Evolutionary conservation across 1,140 invertebrate species (phyloP), one percentile per base, ranked within the genome.

Genomic region (Scaptomyza pallida): DNA sequence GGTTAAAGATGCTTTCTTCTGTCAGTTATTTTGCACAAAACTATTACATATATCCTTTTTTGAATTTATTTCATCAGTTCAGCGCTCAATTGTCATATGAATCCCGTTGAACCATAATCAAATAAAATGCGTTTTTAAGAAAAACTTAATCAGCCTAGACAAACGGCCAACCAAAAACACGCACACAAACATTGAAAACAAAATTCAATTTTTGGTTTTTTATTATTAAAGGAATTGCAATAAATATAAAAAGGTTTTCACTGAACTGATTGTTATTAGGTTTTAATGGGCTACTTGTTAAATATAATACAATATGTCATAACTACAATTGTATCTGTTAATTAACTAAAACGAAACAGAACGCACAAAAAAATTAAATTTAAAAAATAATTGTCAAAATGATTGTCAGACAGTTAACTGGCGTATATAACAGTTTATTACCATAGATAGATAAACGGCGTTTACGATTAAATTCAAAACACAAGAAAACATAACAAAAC

Each of bases 281-380:
- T 33, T 47, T 60, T 54, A 50, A 59, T 65, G 47, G 52, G 33
- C 54, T 52, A 62, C 69, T 72, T 65, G 47, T 72, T 51, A 52
- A 72, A 62, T 62, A 55, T 43, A 40, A 69, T 64, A 70, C 44
- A 23, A 56, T 70, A 64, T 70, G 67, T 64, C 50, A 64, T 70
- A 50, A 33, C 67, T 70, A 70, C 67, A 64, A 26, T 51, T 54
- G 51, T 26, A 69, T 23, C 43, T 23, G 54, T 41, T 54, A 41
- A 52, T 26, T 47, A 48, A 17, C 56, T 45, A 43, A 23, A 30
- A 26, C 35, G 15, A 70, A 59, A 13, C 9, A n/a, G n/a, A 47
- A 45, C 13, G 13, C 2, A 43, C 43, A 44, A 51, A 10, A 13
- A 47, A 37, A 47, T 40, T 15, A 37, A 52, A 63, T 47, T 17